Conservation (phyloP, 2,797 vertebrate species). For the Oryzias sinensis region DNA sequence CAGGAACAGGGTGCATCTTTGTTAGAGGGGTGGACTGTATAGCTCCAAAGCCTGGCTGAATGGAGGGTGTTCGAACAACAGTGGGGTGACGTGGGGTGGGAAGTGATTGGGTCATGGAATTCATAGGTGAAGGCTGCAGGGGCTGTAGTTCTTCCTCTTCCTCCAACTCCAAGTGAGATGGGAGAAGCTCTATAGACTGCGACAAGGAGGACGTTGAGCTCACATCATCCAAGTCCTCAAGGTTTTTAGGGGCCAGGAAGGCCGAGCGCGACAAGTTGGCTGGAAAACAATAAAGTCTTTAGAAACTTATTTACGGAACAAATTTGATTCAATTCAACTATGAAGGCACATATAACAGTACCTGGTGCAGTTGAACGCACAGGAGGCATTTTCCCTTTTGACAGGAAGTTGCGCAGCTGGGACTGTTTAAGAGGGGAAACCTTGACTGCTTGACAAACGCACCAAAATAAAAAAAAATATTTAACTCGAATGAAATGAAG, state of each 20-base stretch:
- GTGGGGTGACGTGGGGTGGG: conserved; percentile 81
- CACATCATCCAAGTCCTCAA: conserved; percentile 90
- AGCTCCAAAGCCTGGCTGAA: conserved; percentile 83
- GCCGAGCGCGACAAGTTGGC: conserved; percentile 91
- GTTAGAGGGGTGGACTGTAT: conserved; percentile 78
- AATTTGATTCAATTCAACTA: background rate
- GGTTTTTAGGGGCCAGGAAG: conserved; percentile 91
- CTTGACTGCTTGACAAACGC: conserved; percentile 74
- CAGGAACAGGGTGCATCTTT: conserved; percentile 71
- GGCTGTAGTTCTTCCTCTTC: conserved; percentile 71
- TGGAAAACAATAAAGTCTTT: conserved; percentile 45
- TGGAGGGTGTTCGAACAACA: conserved; percentile 86
- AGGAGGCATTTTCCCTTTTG: conserved; percentile 91
- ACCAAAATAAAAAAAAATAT: no score
- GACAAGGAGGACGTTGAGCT: conserved; percentile 89
- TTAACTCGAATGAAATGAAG: no score
- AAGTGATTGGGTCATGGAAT: conserved; percentile 42
- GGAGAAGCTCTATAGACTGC: conserved; percentile 83
- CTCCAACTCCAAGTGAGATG: conserved; percentile 63
- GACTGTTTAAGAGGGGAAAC: conserved; percentile 87
- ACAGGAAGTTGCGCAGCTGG: conserved; percentile 92
- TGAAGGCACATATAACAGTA: conserved; percentile 53
- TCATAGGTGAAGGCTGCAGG: conserved; percentile 30
- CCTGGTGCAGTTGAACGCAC: conserved; percentile 95
- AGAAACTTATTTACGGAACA: background rate